phyloP scores from a whole-genome alignment of 2,797 vertebrate genomes.

The Capromys pilorides region DNA sequence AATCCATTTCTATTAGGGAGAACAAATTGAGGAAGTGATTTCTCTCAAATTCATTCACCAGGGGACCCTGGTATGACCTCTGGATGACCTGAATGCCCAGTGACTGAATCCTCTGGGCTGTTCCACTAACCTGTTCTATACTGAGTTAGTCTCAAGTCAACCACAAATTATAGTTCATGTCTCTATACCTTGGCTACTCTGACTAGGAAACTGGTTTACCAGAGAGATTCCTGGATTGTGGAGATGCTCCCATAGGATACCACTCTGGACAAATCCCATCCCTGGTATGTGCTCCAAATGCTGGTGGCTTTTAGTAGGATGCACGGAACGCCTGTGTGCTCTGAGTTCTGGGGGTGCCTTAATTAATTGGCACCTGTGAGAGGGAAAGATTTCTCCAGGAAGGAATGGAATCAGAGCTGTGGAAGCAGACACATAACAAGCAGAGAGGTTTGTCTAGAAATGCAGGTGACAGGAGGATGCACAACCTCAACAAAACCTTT shows the following conservation, averaged over 20 bases:
- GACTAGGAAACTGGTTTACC: neutral
- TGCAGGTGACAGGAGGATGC: too few species aligned
- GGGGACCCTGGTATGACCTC: neutral
- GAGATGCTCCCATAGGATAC: accelerated
- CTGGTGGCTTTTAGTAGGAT: accelerated
- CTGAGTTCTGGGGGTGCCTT: accelerated
- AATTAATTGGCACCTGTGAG: accelerated
- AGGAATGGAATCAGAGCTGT: too few species aligned
- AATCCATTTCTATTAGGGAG: too few species aligned
- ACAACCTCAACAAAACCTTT: neutral
- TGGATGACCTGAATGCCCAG: too few species aligned
- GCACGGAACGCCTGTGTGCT: accelerated
- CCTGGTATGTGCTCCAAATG: accelerated
- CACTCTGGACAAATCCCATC: too few species aligned
- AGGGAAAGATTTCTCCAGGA: neutral
- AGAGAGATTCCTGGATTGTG: neutral
- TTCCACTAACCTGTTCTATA: neutral
- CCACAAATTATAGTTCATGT: neutral
- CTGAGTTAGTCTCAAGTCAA: too few species aligned
- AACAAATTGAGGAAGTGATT: neutral
- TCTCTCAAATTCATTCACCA: neutral
- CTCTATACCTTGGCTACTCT: neutral
- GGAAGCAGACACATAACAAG: neutral
- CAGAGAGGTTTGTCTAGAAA: neutral
- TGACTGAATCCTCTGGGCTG: accelerated